phyloP scores from a whole-genome alignment of 2,113 vertebrate species.

The Mustela lutreola region DNA sequence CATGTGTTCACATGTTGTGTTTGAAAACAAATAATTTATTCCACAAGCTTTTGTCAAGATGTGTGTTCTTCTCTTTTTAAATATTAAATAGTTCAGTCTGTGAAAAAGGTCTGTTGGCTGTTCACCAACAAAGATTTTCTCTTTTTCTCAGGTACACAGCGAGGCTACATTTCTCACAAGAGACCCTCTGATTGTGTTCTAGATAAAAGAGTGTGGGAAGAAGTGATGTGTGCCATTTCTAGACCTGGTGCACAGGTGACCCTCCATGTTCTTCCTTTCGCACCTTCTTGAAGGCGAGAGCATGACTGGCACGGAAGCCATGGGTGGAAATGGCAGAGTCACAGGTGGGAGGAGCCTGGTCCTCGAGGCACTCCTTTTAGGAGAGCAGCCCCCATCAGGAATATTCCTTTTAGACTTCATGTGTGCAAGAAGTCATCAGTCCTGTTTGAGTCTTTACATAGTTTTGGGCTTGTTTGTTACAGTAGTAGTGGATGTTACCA shows the following conservation, averaged over 20 bases:
- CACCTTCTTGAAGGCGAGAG: neutral
- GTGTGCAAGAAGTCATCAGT: neutral
- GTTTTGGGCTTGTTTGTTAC: neutral
- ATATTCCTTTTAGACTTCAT: neutral
- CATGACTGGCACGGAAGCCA: neutral
- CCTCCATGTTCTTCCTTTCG: no score
- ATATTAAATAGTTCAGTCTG: neutral
- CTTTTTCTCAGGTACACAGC: neutral
- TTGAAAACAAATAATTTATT: constrained; percentile 13
- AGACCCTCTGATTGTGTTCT: neutral
- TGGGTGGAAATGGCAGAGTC: neutral
- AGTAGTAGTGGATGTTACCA: neutral
- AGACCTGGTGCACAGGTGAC: rapidly evolving
- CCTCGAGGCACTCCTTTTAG: neutral
- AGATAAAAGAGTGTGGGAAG: neutral
- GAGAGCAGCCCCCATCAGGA: neutral
- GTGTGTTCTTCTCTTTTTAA: neutral
- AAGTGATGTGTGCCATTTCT: neutral
- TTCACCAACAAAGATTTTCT: neutral
- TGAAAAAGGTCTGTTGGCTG: neutral
- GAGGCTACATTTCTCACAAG: neutral
- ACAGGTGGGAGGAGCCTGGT: neutral
- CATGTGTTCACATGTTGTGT: neutral
- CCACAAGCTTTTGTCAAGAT: neutral
- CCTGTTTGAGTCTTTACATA: neutral